Evolutionary conservation across 2,888 invertebrate genomes (phyloP), one percentile per base, ranked within the genome.

Genomic region (Aleiodes alternator): DNA sequence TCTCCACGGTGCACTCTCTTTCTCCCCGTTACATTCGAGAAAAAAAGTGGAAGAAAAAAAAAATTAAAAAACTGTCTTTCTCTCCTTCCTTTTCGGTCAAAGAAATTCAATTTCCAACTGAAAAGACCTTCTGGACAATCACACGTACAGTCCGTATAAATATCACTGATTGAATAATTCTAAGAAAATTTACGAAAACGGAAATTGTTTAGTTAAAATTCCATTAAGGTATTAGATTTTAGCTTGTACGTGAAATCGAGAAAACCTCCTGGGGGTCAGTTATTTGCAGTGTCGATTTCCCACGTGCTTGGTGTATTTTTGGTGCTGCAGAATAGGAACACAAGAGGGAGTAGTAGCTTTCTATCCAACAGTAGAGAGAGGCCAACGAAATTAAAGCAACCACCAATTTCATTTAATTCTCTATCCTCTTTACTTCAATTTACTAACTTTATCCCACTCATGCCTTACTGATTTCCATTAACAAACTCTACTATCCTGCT

Each of bases 261-360:
- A 48, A 48, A 64, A 7, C 23, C 64, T 48, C 64, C 43, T 50
- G 64, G 64, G 64, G 64, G 64, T 64, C 64, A 64, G 14, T 38
- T 64, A 64, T 64, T 64, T 66, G 79, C 77, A 71, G 57, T 71
- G 73, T 78, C 78, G 80, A 84, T 84, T 84, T 82, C 79, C 78
- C 78, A 79, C 79, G 81, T 81, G 82, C 82, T 83, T 80, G 80
- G 80, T 81, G 64, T 48, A 64, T 64, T 64, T 83, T 81, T 64
- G 48, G 64, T 16, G 6, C 34, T n/a, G 38, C 14, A 11, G 14
- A 38, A 43, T 38, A 38, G 7, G 14, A 14, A 23, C 23, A 38
- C 7, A 38, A n/a, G 43, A 43, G 12, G 64, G 23, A n/a, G n/a
- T n/a, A 7, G 48, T 11, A 8, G 64, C 43, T 14, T 34, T 31